Base-by-base conservation (phyloP, 2,113 vertebrate genomes). In the Sturnus vulgaris region DNA sequence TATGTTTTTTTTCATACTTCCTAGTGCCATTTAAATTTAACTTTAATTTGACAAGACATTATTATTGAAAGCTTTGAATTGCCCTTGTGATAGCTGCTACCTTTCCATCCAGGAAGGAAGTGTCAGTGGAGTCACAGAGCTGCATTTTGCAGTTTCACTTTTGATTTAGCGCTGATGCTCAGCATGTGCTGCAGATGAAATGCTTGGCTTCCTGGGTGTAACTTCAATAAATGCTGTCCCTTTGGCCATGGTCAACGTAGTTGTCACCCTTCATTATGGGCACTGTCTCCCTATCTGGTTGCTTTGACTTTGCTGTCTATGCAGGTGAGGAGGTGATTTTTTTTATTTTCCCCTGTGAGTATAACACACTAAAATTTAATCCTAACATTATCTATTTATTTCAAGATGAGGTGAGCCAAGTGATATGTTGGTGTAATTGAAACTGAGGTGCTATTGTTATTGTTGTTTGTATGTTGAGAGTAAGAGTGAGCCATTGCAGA, bases 91-190 rank as follows among this genome's bases (percentile, higher is more conserved):
- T 40, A 35, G 40, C n/a, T 57, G n/a, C 64, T 71, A 79, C 72
- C 86, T 91, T 76, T 86, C 47, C 37, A 20, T 66, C 52, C 46
- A 33, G 30, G 22, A 61, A 71, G 92, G 93, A 94, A 94, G 82
- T 71, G 72, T 35, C 28, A 7, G 28, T 27, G 46, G 35, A 61
- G 70, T 72, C 65, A 61, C 53, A 35, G 3, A 33, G n/a, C n/a
- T 79, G 61, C 60, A 11, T 39, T 60, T 39, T 16, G 25, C 72
- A 91, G 69, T 97, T 97, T 97, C 95, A 50, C 88, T 97, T 97
- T 97, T 96, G 76, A 31, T 97, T 96, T 65, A 56, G 79, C 1
- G 0, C 31, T 56, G 44, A 49, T 65, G 72, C 56, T 53, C 47
- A 88, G 69, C 90, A 65, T 19, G 57, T 88, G 92, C 57, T 78